Evolutionary conservation across 2,113 vertebrate genomes (phyloP).

Genomic region (Cyanoramphus novaezelandiae): DNA sequence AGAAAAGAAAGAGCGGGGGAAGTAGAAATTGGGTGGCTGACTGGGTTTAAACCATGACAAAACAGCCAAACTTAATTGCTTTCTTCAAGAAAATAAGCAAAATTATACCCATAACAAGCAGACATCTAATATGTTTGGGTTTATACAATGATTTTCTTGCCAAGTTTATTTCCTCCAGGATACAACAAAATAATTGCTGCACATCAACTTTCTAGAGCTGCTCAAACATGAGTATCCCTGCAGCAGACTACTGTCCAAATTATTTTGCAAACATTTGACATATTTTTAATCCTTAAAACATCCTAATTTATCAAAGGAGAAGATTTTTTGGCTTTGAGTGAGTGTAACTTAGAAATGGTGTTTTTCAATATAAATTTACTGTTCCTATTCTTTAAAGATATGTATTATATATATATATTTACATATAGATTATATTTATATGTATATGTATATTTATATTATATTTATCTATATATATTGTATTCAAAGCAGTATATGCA

Average conservation of each 20-base stretch:
- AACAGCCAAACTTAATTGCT: not conserved
- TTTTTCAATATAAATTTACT: not conserved
- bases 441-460: not conserved
- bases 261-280: slow-evolving; percentile 21
- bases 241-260: not conserved
- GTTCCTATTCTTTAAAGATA: not conserved
- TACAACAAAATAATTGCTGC: slow-evolving; percentile 37
- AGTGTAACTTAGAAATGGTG: not conserved
- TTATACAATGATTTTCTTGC: slow-evolving; percentile 30
- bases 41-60: too few species aligned
- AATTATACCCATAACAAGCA: not conserved
- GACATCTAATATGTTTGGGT: not conserved
- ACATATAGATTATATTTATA: not conserved
- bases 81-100: not conserved
- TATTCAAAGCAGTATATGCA: not conserved
- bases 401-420: not conserved
- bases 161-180: slow-evolving; percentile 10
- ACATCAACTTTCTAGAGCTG: slow-evolving; percentile 12
- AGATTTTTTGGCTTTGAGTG: not conserved
- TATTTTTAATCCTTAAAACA: slow-evolving; percentile 4
- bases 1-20: too few species aligned
- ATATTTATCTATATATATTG: not conserved
- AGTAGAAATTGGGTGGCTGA: too few species aligned
- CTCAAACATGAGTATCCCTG: slow-evolving; percentile 19
- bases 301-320: not conserved